A percentile compares a stretch with the other conserved stretches of the same genome.
Conservation (phyloP, 2,113 vertebrate species). For the Toxotes chatareus region DNA sequence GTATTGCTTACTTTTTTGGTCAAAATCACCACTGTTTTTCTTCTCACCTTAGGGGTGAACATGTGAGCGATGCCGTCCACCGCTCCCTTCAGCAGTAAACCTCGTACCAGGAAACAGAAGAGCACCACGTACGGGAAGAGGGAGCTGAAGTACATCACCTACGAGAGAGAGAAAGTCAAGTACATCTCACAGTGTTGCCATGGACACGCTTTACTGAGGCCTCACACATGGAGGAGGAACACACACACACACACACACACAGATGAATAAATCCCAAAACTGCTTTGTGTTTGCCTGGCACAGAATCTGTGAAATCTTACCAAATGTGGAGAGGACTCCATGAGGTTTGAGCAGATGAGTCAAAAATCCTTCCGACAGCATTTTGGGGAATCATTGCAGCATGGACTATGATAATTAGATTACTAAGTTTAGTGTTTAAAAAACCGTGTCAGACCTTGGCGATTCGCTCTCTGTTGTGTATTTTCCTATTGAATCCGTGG, state of each 20-base stretch:
- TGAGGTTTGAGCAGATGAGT: constrained; percentile 33
- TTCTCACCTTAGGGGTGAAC: constrained; percentile 97
- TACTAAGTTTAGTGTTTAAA: constrained; percentile 41
- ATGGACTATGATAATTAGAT: constrained; percentile 52
- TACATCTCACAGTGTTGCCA: constrained; percentile 62
- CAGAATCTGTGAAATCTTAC: constrained; percentile 43
- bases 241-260: constrained; percentile 19
- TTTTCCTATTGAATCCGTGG: constrained; percentile 45
- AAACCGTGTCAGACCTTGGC: constrained; percentile 46
- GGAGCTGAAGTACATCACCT: constrained; percentile 99
- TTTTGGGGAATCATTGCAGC: constrained; percentile 26
- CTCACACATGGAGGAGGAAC: constrained; percentile 50
- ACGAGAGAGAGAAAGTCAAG: constrained; percentile 39
- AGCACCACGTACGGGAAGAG: constrained; percentile 98
- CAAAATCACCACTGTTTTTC: not conserved
- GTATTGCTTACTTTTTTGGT: no score
- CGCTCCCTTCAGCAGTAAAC: constrained; percentile 91
- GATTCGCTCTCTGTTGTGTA: constrained; percentile 11
- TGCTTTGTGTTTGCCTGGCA: constrained; percentile 48
- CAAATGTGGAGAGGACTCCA: constrained; percentile 41
- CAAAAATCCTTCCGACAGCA: constrained; percentile 45
- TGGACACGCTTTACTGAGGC: constrained; percentile 59
- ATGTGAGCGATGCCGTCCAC: constrained; percentile 97
- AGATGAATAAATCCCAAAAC: constrained; percentile 34
- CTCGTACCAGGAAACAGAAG: constrained; percentile 96